Conservation (phyloP, 2,113 vertebrate genomes). For the Abramis brama region DNA sequence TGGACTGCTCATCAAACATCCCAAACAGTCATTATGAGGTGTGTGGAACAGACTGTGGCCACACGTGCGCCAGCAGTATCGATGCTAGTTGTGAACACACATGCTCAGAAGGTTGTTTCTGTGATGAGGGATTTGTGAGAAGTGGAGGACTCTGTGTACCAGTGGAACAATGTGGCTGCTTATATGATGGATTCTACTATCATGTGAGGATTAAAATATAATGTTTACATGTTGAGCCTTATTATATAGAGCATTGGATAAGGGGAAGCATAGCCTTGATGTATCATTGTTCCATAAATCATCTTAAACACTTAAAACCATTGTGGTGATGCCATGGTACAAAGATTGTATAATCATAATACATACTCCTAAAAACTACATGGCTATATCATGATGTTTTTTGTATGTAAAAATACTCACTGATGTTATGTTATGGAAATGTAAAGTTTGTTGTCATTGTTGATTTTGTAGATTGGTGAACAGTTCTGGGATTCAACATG, state of each 20-base stretch:
- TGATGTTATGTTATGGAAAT: not conserved
- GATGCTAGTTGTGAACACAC: conserved; percentile 56
- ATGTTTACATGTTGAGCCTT: conserved; percentile 5
- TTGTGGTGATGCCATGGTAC: too few species aligned
- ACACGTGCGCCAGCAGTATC: conserved; percentile 63
- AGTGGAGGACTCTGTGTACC: conserved; percentile 74
- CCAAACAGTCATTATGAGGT: conserved; percentile 73
- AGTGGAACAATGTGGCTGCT: conserved; percentile 74
- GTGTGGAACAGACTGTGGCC: conserved; percentile 65
- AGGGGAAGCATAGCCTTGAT: not conserved
- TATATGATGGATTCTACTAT: conserved; percentile 68
- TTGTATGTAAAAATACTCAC: not conserved
- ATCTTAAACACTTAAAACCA: too few species aligned
- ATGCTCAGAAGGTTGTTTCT: conserved; percentile 76
- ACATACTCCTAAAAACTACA: too few species aligned
- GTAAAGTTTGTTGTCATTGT: not conserved
- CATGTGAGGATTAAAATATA: conserved; percentile 32
- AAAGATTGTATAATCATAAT: too few species aligned
- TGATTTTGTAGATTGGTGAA: conserved; percentile 62
- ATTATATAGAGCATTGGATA: not conserved
- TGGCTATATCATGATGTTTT: not conserved
- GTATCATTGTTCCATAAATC: too few species aligned
- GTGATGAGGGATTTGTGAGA: conserved; percentile 67
- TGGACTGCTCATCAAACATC: conserved; percentile 53
- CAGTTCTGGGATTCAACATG: conserved; percentile 67